These are phyloP conservation scores for Zoanthus solanderi DNA, from an alignment of 92 coral and sea anemone genomes.

Conservation along the genomic window DNA sequence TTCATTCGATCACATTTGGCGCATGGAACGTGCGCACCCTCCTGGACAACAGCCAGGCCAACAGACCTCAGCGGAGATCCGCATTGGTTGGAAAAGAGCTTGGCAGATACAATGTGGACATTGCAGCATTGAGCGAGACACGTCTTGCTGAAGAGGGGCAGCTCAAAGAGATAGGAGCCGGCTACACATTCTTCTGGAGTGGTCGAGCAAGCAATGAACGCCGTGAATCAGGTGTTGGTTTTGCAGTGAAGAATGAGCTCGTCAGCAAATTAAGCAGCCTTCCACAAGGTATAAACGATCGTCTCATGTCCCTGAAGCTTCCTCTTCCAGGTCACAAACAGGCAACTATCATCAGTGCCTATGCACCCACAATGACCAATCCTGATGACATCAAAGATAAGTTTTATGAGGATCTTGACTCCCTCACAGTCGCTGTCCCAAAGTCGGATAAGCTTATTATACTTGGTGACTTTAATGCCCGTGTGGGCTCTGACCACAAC, in stretches of 20 bases:
- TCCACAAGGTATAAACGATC: slow-evolving; percentile 28
- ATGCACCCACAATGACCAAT: slow-evolving; percentile 77
- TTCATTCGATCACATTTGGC: too few relatives aligned
- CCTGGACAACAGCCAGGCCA: too few relatives aligned
- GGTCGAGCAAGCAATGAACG: not conserved
- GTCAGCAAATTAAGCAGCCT: slow-evolving; percentile 28
- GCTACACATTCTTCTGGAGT: slow-evolving; percentile 27
- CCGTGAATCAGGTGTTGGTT: slow-evolving; percentile 12
- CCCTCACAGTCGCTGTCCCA: slow-evolving; percentile 33
- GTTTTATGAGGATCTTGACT: slow-evolving; percentile 55
- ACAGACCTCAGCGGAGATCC: too few relatives aligned
- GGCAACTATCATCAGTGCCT: slow-evolving; percentile 47
- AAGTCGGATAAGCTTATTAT: slow-evolving; percentile 41
- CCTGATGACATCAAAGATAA: slow-evolving; percentile 60
- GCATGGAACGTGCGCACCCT: too few relatives aligned
- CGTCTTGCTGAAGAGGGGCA: slow-evolving; percentile 4
- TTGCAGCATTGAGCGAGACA: too few relatives aligned
- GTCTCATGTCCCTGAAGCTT: slow-evolving; percentile 10
- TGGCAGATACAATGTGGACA: too few relatives aligned
- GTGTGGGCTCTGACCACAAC: not conserved
- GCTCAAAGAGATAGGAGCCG: not conserved
- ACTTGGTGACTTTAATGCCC: slow-evolving; percentile 64
- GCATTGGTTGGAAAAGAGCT: too few relatives aligned
- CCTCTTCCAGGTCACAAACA: not conserved
- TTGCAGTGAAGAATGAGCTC: slow-evolving; percentile 27